Evolutionary conservation across 1,140 invertebrate genomes (phyloP).

Genomic region (Phenacoccus solenopsis): DNA sequence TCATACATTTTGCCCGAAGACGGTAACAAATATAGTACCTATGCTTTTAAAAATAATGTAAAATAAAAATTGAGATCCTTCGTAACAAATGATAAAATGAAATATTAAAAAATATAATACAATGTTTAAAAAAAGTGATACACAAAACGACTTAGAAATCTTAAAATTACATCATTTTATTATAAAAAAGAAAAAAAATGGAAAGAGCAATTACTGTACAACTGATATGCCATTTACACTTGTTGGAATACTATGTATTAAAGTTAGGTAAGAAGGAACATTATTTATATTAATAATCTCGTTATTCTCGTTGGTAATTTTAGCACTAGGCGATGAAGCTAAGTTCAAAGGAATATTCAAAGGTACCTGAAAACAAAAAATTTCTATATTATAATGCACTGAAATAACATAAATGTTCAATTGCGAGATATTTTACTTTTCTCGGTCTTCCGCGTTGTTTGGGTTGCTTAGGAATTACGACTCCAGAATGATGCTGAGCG

Average conservation of each 20-base stretch:
- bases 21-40: too few species aligned
- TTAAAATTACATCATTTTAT: too few species aligned
- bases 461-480: conserved; percentile 6
- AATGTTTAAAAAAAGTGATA: too few species aligned
- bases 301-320: neutral
- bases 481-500: conserved; percentile 25
- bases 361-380: conserved; percentile 1
- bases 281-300: neutral
- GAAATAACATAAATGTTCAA: neutral
- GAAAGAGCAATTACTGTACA: neutral
- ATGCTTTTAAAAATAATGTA: too few species aligned
- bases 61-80: too few species aligned
- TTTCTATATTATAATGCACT: neutral
- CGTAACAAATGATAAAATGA: too few species aligned
- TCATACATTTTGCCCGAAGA: too few species aligned
- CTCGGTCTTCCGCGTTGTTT: conserved; percentile 26
- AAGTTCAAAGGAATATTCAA: neutral
- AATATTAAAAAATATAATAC: too few species aligned
- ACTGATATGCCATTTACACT: neutral
- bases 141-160: too few species aligned
- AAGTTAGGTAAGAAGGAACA: neutral
- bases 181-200: neutral
- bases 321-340: neutral
- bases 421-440: conserved; percentile 22
- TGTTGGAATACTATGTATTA: neutral